Conservation (phyloP, 2,888 invertebrate genomes). For the Empis stercorea region DNA sequence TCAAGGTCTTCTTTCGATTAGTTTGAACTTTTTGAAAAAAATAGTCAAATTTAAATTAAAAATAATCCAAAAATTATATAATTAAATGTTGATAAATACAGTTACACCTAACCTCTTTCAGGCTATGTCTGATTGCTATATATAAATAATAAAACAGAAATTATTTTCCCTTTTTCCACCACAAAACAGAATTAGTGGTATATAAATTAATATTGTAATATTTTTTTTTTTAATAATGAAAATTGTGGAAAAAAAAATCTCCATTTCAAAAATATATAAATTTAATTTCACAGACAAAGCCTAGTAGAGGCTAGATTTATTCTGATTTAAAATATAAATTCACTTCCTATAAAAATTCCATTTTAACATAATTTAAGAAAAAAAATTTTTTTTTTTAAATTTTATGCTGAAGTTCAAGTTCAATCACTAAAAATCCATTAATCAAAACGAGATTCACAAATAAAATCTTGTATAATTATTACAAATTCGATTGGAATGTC, state of each 20-base stretch:
- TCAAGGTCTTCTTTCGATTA: too few species aligned
- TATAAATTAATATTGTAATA: too few species aligned
- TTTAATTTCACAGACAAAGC: constrained; percentile 43
- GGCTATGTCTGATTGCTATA: constrained; percentile 48
- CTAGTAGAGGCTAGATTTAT: constrained; percentile 48
- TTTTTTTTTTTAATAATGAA: not conserved
- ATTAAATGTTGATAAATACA: not conserved
- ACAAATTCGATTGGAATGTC: too few species aligned
- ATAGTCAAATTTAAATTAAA: too few species aligned
- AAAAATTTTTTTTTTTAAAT: too few species aligned
- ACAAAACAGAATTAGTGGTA: too few species aligned
- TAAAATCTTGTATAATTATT: too few species aligned
- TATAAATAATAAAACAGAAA: constrained; percentile 3
- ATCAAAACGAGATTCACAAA: too few species aligned
- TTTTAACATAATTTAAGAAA: too few species aligned
- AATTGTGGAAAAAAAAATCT: not conserved
- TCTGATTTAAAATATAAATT: too few species aligned
- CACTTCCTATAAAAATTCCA: not conserved
- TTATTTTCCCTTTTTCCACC: constrained; percentile 7
- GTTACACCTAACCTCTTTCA: constrained; percentile 45
- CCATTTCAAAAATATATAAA: constrained; percentile 11
- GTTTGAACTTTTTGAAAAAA: too few species aligned
- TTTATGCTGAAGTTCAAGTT: not conserved
- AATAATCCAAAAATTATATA: too few species aligned
- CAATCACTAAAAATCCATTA: constrained; percentile 1